phyloP scores from a whole-genome alignment of 2,888 invertebrate species.

The Pandemis corylana region DNA sequence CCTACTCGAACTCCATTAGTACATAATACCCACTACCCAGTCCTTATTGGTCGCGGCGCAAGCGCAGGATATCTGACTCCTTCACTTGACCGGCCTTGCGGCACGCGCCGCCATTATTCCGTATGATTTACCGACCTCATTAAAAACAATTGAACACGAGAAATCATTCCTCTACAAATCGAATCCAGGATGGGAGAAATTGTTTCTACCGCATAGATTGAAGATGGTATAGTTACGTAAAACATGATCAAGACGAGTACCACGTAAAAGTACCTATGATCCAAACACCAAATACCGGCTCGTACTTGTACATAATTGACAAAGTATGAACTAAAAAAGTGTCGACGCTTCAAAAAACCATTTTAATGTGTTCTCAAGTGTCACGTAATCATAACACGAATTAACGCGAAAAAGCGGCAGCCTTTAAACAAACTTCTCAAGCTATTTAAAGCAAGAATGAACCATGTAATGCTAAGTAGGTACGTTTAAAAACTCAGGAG shows the following conservation, averaged over 20 bases:
- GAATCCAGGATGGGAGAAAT: constrained; percentile 2
- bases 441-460: not conserved
- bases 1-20: constrained; percentile 56
- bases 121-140: constrained; percentile 72
- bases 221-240: not conserved
- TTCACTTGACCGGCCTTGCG: constrained; percentile 78
- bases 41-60: constrained; percentile 59
- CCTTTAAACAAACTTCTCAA: not conserved
- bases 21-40: constrained; percentile 62
- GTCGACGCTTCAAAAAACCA: not conserved
- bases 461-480: constrained; percentile 1
- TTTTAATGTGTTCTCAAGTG: not conserved
- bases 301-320: no score
- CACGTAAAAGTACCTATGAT: no score
- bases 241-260: no score
- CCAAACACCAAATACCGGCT: no score
- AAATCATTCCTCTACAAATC: constrained; percentile 8
- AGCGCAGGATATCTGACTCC: constrained; percentile 70
- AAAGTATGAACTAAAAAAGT: no score
- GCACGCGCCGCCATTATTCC: constrained; percentile 73
- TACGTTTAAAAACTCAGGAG: constrained; percentile 29
- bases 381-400: no score
- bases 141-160: constrained; percentile 45
- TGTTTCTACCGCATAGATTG: not conserved
- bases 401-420: not conserved